A percentile compares a stretch with the other conserved stretches of the same genome.
These are phyloP conservation scores for Paralichthys olivaceus DNA, from an alignment of 2,113 vertebrate genomes.

Conservation along the genomic window DNA sequence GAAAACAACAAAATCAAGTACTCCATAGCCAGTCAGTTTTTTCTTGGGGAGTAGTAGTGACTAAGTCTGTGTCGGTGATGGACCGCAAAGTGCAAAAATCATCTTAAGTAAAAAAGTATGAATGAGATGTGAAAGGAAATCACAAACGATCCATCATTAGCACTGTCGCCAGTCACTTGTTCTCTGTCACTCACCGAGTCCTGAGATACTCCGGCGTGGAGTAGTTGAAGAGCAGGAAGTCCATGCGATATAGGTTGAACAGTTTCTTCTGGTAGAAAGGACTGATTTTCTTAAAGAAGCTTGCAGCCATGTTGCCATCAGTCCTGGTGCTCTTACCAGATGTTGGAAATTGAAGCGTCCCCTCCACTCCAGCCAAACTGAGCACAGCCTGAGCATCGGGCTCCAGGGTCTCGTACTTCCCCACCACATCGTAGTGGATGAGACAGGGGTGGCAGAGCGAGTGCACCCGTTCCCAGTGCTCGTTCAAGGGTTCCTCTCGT, in stretches of 20 bases:
- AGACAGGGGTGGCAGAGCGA: constrained; percentile 95
- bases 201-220: constrained; percentile 89
- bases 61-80: constrained; percentile 4
- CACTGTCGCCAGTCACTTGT: background rate
- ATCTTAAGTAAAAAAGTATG: background rate
- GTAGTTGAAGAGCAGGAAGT: constrained; percentile 97
- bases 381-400: constrained; percentile 90
- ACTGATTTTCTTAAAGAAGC: constrained; percentile 90
- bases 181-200: constrained; percentile 63
- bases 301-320: constrained; percentile 83
- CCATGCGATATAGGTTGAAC: constrained; percentile 94
- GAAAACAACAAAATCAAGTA: background rate
- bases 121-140: background rate
- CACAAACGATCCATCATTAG: background rate
- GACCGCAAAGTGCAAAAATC: constrained; percentile 54
- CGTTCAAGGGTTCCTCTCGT: constrained; percentile 90
- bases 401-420: constrained; percentile 93
- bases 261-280: constrained; percentile 94
- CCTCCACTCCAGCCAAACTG: constrained; percentile 82
- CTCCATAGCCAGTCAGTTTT: background rate
- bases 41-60: background rate
- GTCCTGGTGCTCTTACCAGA: constrained; percentile 84
- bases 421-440: constrained; percentile 93
- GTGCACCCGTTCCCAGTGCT: constrained; percentile 96
- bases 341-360: constrained; percentile 83